These are phyloP conservation scores for Pionites leucogaster DNA, from an alignment of 2,113 vertebrate species.

Conservation along the genomic window DNA sequence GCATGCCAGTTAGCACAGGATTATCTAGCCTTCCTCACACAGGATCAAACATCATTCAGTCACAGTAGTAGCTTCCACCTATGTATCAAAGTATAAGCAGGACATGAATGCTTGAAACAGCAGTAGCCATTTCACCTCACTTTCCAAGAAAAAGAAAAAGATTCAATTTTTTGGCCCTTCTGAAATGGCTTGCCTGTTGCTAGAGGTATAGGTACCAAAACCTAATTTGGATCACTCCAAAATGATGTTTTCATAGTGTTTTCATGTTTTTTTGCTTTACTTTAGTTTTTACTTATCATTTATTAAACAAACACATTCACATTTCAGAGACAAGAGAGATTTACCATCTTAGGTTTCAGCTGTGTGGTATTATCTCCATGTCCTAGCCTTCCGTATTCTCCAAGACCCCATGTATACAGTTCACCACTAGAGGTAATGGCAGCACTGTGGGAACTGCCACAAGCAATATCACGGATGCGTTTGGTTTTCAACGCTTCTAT, in stretches of 20 bases:
- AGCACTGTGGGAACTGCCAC: constrained; percentile 96
- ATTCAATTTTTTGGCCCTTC: background rate
- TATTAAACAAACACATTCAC: background rate
- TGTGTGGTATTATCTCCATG: constrained; percentile 98
- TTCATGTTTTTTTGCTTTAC: background rate
- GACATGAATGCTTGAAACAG: background rate
- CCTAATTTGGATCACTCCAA: background rate
- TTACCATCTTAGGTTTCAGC: constrained; percentile 95
- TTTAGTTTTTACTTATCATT: background rate
- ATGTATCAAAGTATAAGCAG: background rate
- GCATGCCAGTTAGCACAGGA: background rate
- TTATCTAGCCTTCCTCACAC: background rate
- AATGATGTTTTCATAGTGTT: background rate
- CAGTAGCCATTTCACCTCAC: background rate
- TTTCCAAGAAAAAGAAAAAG: background rate
- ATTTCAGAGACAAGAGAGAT: background rate
- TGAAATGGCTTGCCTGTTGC: background rate
- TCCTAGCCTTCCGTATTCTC: constrained; percentile 94
- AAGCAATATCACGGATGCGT: constrained; percentile 95
- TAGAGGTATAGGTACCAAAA: background rate
- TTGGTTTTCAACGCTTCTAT: constrained; percentile 97
- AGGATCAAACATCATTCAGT: background rate
- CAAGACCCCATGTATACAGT: constrained; percentile 95
- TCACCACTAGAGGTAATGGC: constrained; percentile 98
- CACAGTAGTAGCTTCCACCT: background rate